Evolutionary conservation across 2,113 vertebrate species (phyloP), one percentile per base, ranked within the genome.

Genomic region (Madoqua kirkii): DNA sequence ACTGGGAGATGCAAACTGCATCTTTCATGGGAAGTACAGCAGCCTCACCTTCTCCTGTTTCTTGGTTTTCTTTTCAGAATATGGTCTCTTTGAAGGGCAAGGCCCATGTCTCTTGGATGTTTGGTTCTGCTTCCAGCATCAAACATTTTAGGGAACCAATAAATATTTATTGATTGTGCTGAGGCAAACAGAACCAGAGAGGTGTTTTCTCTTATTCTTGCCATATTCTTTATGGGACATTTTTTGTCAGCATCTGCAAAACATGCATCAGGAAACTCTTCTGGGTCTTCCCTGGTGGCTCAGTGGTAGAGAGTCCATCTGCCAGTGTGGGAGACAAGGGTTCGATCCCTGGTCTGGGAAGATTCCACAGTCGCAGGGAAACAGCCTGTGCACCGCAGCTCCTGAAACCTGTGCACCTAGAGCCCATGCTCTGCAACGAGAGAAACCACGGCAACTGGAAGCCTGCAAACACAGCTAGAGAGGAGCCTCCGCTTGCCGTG

Each of bases 151-250:
- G 76, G 86, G 91, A 64, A 33, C 54, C 71, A 40, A 33, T 95
- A 83, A 88, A 78, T 95, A 96, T 93, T 81, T 71, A 96, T 85
- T 11, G 91, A 93, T 89, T 81, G 93, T 76, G 89, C 87, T 81
- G 91, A 96, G 79, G 45, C 1, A 0, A 59, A 67, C 3, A 40
- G 89, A 92, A 43, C 27, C 60, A 84, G 33, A 48, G 74, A 59
- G 21, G 40, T 2, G 1, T 13, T 48, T 45, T 54, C 7, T 83
- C 25, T 6, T 19, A 17, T 82, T 36, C 57, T 87, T 52, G 82
- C 17, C 78, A 21, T n/a, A 6, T 52, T 64, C 40, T 74, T 79
- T 50, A 11, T 23, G 45, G 33, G n/a, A 64, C 31, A 0, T 76
- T 85, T 94, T 94, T 45, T 21, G 87, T 31, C n/a, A 74, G 33